Evolutionary conservation across 1,140 invertebrate genomes (phyloP).

Genomic region (Schlechtendalia chinensis): DNA sequence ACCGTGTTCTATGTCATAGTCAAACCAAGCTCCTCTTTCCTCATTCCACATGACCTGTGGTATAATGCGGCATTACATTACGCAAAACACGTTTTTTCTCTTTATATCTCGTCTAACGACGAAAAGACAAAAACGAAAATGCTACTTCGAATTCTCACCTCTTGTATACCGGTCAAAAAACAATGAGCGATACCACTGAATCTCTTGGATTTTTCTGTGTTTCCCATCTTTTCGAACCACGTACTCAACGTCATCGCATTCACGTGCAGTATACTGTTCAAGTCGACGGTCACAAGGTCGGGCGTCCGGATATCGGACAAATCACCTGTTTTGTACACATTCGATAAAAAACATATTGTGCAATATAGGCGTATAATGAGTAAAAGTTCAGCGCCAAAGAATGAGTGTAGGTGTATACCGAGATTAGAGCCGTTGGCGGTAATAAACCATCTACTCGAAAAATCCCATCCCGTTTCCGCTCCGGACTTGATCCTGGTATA

Average conservation of each 20-base stretch:
- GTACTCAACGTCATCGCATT: conserved; percentile 62
- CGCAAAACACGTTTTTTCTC: no score
- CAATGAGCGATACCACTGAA: conserved; percentile 59
- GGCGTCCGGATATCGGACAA: conserved; percentile 63
- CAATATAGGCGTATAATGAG: background rate
- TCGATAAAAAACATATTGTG: background rate
- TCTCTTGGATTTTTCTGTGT: conserved; percentile 58
- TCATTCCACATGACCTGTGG: conserved; percentile 72
- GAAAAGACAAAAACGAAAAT: conserved; percentile 54
- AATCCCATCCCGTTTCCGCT: conserved; percentile 67
- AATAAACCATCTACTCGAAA: conserved; percentile 64
- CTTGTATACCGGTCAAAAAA: conserved; percentile 57
- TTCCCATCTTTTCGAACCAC: conserved; percentile 60
- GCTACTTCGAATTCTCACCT: conserved; percentile 52
- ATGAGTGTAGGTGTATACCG: background rate
- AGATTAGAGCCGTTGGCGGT: conserved; percentile 53
- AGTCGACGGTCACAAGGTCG: conserved; percentile 77
- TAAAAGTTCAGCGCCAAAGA: no score
- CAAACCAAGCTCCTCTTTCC: conserved; percentile 70
- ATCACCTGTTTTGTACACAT: conserved; percentile 55
- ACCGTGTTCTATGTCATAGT: conserved; percentile 62
- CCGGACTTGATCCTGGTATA: conserved; percentile 70
- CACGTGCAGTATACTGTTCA: conserved; percentile 75
- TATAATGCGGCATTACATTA: conserved; percentile 19
- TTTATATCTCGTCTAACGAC: no score